Conservation (phyloP, 2,888 invertebrate genomes). For the Alloplasta piceator region DNA sequence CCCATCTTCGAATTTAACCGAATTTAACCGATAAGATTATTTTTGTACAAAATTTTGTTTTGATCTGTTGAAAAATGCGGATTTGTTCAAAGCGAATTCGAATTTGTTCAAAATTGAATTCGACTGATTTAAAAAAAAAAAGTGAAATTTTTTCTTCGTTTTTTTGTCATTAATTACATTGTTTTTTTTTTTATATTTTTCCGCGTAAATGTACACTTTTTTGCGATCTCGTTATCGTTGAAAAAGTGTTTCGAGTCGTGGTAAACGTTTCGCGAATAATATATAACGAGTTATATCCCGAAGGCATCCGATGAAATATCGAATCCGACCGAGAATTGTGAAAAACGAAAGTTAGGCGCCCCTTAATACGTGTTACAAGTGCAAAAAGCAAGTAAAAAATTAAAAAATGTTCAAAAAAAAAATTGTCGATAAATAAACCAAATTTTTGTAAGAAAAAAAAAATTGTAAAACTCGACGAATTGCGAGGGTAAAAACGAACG, state of each 20-base stretch:
- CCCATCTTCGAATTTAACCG: too few species aligned
- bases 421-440: constrained; percentile 25
- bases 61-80: too few species aligned
- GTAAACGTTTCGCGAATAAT: constrained; percentile 42
- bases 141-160: too few species aligned
- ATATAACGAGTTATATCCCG: constrained; percentile 21
- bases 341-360: constrained; percentile 55
- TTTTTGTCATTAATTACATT: neutral
- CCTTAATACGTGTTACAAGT: constrained; percentile 26
- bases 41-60: too few species aligned
- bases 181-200: neutral
- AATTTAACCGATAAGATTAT: too few species aligned
- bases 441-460: constrained; percentile 15
- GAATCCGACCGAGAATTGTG: constrained; percentile 23
- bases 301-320: constrained; percentile 10
- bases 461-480: constrained; percentile 11
- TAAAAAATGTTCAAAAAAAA: neutral
- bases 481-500: constrained; percentile 41
- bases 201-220: neutral
- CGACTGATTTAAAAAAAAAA: too few species aligned
- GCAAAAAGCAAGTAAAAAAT: constrained; percentile 5
- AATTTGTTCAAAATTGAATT: too few species aligned
- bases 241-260: constrained; percentile 26
- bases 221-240: constrained; percentile 26
- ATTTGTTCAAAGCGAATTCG: too few species aligned